Conservation (phyloP, 2,888 invertebrate genomes). For the Crepidodera aurea region DNA sequence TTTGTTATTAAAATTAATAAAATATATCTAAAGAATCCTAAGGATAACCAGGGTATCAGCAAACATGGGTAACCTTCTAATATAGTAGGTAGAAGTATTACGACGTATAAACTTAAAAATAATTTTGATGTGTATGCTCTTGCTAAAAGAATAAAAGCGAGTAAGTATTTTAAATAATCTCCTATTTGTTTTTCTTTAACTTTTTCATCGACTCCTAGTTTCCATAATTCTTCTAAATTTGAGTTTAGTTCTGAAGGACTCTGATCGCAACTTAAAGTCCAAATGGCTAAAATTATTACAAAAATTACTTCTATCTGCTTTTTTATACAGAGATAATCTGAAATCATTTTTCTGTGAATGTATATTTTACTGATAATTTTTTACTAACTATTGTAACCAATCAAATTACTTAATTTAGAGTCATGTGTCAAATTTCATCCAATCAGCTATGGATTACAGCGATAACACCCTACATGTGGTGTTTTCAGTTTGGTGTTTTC, state of each 20-base stretch:
- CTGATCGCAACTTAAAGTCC: slow-evolving; percentile 16
- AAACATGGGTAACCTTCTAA: slow-evolving; percentile 32
- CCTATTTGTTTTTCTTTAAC: slow-evolving; percentile 6
- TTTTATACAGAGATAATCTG: slow-evolving; percentile 4
- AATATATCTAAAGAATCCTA: slow-evolving; percentile 39
- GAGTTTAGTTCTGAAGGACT: slow-evolving; percentile 11
- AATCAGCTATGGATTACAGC: too few species aligned
- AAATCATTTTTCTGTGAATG: slow-evolving; percentile 26
- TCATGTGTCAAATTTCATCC: too few species aligned
- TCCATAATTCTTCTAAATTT: slow-evolving; percentile 28
- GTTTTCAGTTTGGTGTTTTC: too few species aligned
- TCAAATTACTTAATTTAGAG: too few species aligned
- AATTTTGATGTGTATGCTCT: slow-evolving; percentile 18
- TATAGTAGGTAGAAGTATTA: slow-evolving; percentile 23
- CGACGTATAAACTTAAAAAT: slow-evolving; percentile 22
- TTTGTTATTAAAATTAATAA: slow-evolving; percentile 34
- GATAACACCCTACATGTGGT: too few species aligned
- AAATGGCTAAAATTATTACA: slow-evolving; percentile 23
- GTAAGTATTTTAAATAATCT: slow-evolving; percentile 6
- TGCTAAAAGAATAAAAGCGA: slow-evolving; percentile 18
- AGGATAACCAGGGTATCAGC: slow-evolving; percentile 40
- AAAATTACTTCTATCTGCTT: slow-evolving; percentile 23
- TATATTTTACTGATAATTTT: too few species aligned
- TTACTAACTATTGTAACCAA: too few species aligned
- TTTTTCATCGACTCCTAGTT: slow-evolving; percentile 14